Base-by-base conservation (phyloP, 2,113 vertebrate species). In the Rhinopithecus roxellana region DNA sequence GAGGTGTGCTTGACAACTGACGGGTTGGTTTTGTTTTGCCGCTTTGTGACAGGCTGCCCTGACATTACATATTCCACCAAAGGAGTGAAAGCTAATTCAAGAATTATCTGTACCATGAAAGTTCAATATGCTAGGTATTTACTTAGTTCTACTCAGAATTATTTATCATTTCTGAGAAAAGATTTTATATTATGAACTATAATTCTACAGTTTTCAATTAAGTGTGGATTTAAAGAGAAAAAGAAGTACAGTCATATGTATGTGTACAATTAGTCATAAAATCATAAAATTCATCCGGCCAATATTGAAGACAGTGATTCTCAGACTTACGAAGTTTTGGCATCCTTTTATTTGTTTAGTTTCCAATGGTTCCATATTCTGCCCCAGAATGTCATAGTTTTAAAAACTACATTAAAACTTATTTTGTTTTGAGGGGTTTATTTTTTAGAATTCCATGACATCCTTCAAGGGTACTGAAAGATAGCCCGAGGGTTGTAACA, bases 61-160 rank as follows among this genome's bases (percentile, higher is more conserved):
- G 55, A 95, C 38, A 64, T 14, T 23, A 89, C 22, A 14, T 72
- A 89, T 93, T 98, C 75, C 5, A 67, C 83, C 92, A 80, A 94
- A 93, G 94, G 2, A 92, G 1, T 48, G 0, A 12, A 78, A 82
- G 96, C 77, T 86, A 97, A 74, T 23, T 2, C 45, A 57, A 91
- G 50, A 97, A 72, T 27, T 27, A 92, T 97, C 78, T 94, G 52
- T 45, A 96, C 25, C 2, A 5, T 61, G 94, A 88, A 93, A 82
- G 95, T 94, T 52, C 55, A 67, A 82, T 50, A 88, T 86, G 86
- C 48, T 98, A 38, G 82, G 30, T 80, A 89, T 89, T 94, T 94
- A 82, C 85, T 97, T 95, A 84, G 80, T 98, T 83, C 94, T 25
- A 93, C 67, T 95, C 40, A 55, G 87, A 93, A 61, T 98, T 92